Evolutionary conservation across 2,113 vertebrate species (phyloP).

Genomic region (Clarias magur): DNA sequence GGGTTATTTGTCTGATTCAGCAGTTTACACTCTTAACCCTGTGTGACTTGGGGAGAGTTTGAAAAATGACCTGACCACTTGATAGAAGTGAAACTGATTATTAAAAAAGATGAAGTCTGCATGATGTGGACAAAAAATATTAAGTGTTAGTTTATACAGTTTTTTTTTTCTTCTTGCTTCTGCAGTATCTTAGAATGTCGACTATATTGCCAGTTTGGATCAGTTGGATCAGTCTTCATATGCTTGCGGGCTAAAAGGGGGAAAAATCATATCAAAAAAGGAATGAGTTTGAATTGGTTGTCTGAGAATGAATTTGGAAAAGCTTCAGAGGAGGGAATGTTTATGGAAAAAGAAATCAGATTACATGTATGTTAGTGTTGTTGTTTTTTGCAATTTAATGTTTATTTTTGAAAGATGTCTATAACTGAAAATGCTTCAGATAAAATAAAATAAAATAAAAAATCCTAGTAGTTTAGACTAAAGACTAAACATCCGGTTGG

Average conservation of each 20-base stretch:
- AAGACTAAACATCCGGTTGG: background rate
- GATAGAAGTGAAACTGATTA: background rate
- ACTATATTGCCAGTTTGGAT: background rate
- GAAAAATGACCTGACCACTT: background rate
- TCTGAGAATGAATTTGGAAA: background rate
- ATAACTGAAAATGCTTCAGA: background rate
- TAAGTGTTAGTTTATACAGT: background rate
- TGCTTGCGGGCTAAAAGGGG: too few relatives aligned
- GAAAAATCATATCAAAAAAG: background rate
- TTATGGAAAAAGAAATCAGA: background rate
- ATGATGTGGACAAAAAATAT: background rate
- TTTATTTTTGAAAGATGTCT: background rate
- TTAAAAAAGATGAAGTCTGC: background rate
- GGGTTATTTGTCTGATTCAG: background rate
- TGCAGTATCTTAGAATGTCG: background rate
- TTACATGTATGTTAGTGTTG: background rate
- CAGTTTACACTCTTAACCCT: background rate
- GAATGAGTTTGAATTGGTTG: background rate
- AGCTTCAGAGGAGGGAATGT: background rate
- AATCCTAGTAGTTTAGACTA: background rate
- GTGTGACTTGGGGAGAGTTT: background rate
- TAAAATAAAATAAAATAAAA: background rate
- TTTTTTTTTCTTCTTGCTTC: background rate
- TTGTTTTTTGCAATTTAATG: background rate
- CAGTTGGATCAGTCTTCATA: too few relatives aligned